phyloP scores from a whole-genome alignment of 2,888 invertebrate genomes.

The Pristionchus japonicus region DNA sequence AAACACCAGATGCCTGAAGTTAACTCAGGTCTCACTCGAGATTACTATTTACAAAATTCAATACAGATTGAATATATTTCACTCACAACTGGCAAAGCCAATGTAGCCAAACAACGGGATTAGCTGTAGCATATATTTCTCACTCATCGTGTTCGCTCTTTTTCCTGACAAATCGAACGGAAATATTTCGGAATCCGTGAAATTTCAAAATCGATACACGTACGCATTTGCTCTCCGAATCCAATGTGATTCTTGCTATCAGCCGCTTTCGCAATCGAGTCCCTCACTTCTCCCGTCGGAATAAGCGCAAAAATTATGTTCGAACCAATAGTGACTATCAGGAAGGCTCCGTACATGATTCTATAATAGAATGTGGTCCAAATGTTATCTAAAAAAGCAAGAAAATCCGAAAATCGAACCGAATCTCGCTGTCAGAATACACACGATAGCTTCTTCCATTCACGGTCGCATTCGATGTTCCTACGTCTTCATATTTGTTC shows the following conservation, averaged over 20 bases:
- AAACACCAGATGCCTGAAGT: constrained; percentile 31
- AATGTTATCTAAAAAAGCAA: no score
- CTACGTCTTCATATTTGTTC: not conserved
- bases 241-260: not conserved
- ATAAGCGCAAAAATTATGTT: not conserved
- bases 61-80: not conserved
- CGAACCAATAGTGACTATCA: not conserved
- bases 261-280: not conserved
- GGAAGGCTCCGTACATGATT: not conserved
- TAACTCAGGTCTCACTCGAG: not conserved
- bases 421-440: no score
- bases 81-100: not conserved
- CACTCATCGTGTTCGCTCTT: not conserved
- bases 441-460: not conserved
- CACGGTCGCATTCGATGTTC: not conserved
- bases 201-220: not conserved
- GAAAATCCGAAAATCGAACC: no score
- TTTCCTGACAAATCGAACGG: not conserved
- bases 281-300: not conserved
- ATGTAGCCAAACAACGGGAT: constrained; percentile 22
- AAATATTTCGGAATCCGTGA: not conserved
- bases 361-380: not conserved
- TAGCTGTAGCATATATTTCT: not conserved
- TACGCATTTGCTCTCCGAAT: not conserved
- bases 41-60: not conserved